Base-by-base conservation (phyloP, 2,113 vertebrate genomes). In the Otis tarda region DNA sequence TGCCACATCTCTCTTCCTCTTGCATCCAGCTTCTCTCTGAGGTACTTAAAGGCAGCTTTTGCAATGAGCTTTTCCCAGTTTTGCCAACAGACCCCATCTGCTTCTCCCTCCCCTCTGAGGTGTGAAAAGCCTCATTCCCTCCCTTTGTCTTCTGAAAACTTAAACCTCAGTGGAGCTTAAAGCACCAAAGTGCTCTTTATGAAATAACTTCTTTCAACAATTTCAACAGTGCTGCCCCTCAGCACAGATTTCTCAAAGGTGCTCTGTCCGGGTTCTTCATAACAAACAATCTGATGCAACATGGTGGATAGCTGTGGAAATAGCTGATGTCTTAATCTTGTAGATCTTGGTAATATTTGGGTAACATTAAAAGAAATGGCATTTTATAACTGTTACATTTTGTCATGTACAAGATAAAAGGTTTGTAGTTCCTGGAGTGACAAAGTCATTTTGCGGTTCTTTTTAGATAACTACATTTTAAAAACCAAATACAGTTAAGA, bases 151-250 rank as follows among this genome's bases (percentile, higher is more conserved):
- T 87, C 73, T 64, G 53, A 68, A 84, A 79, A 76, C 69, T 87
- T 64, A 89, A 81, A 35, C 31, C 53, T 89, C 2, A 0, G 30
- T 81, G 47, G 76, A 79, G n/a, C 14, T 50, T 45, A 37, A 76
- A 45, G 69, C 63, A 45, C 33, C 28, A 37, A 55, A 87, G 35
- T 37, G 35, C 28, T 78, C 15, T 81, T 89, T 52, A 31, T 76
- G 61, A 93, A 94, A 61, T 87, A 60, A 68, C 16, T 73, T 60
- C 10, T 88, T 91, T n/a, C 31, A 41, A 5, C 2, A 3, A 19
- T 96, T 95, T 84, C 83, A 73, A 8, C 74, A 69, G 49, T 71
- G 27, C 63, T 96, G 83, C 65, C 83, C 81, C 95, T 87, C 57
- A 68, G 77, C 78, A 89, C 11, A 4, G 53, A 85, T 93, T 91